Evolutionary conservation across 2,888 invertebrate species (phyloP).

Genomic region (Ptychoptera contaminata): DNA sequence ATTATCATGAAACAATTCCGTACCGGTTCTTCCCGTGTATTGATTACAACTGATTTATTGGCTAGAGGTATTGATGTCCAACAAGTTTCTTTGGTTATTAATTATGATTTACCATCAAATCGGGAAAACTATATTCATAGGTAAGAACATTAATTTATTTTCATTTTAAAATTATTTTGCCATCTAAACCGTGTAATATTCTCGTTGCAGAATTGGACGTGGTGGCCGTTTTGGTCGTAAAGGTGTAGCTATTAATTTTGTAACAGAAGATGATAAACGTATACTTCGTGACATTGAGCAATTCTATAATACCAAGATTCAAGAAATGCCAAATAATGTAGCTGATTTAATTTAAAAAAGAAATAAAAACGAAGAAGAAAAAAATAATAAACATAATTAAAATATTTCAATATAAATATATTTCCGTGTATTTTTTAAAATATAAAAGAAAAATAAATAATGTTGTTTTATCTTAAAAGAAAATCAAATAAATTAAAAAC

Average conservation of each 20-base stretch:
- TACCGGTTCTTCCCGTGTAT: slow-evolving; percentile 84
- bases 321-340: slow-evolving; percentile 96
- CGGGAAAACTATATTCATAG: slow-evolving; percentile 97
- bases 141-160: slow-evolving; percentile 32
- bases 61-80: slow-evolving; percentile 96
- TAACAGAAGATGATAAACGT: slow-evolving; percentile 80
- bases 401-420: too few relatives aligned
- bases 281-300: slow-evolving; percentile 85
- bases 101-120: slow-evolving; percentile 94
- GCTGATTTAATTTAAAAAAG: slow-evolving; percentile 77
- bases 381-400: too few relatives aligned
- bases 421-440: too few relatives aligned
- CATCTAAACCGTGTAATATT: not conserved
- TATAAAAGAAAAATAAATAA: too few relatives aligned
- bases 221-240: slow-evolving; percentile 97
- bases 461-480: too few relatives aligned
- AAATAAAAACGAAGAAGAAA: too few relatives aligned
- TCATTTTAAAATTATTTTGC: too few relatives aligned
- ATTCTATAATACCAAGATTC: slow-evolving; percentile 89
- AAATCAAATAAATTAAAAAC: too few relatives aligned
- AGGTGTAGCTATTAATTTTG: slow-evolving; percentile 95
- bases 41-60: slow-evolving; percentile 89
- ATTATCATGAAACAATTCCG: slow-evolving; percentile 96
- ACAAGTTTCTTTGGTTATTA: slow-evolving; percentile 94
- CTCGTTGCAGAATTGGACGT: slow-evolving; percentile 72